Conservation (phyloP, 2,113 vertebrate genomes). For the Motacilla alba region DNA sequence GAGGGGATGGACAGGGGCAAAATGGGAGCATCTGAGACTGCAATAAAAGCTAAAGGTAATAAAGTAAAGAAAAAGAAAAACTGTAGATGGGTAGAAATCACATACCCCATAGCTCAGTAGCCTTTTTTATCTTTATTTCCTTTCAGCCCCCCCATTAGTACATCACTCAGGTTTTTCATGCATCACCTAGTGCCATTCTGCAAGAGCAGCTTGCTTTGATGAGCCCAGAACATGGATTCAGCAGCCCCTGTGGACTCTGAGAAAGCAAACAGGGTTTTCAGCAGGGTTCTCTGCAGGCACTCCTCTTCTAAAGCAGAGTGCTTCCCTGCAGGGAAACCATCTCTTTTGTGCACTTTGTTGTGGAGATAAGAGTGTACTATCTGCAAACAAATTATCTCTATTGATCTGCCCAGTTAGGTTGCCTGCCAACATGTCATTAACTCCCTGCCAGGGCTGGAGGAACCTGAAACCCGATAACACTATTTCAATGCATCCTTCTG, state of each 20-base stretch:
- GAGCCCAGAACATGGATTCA: fast-evolving
- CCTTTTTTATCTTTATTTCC: background rate
- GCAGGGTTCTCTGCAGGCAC: background rate
- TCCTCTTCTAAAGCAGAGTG: background rate
- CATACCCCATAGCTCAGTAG: background rate
- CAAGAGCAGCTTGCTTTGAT: background rate
- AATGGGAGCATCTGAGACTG: background rate
- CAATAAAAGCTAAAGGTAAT: background rate
- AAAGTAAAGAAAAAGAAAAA: background rate
- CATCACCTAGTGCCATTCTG: background rate
- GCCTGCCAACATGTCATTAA: slow-evolving; percentile 5
- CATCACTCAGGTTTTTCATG: background rate
- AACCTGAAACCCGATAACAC: background rate
- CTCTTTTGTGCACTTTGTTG: background rate
- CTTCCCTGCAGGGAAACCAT: background rate
- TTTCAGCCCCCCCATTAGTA: background rate
- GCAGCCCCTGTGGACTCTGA: background rate
- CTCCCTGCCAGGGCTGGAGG: background rate
- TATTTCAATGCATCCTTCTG: background rate
- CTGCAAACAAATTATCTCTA: slow-evolving; percentile 10
- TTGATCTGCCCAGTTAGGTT: background rate
- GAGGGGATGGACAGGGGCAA: background rate
- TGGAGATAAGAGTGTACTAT: background rate
- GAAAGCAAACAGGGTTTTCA: background rate
- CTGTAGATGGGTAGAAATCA: background rate